Conservation (phyloP, 2,113 vertebrate genomes). For the Charadrius vociferus region DNA sequence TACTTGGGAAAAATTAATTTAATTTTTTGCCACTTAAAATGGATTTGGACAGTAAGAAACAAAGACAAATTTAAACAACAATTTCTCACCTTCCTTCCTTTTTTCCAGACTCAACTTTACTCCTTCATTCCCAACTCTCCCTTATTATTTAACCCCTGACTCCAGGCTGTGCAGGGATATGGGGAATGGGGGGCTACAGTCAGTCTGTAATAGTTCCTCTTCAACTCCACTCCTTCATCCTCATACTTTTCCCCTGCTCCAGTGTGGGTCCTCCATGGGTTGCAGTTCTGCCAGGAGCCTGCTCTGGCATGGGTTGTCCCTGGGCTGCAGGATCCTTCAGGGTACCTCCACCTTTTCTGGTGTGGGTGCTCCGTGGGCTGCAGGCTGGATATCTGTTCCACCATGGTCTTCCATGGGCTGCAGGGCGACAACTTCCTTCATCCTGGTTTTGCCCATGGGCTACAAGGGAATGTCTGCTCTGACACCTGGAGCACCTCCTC, state of each 20-base stretch:
- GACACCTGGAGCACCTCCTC: accelerated
- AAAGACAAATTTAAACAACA: not conserved
- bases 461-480: not conserved
- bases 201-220: not conserved
- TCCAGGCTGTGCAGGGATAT: not conserved
- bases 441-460: not conserved
- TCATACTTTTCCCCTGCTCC: not conserved
- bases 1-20: not conserved
- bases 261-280: not conserved
- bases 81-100: not conserved
- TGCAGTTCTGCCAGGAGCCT: not conserved
- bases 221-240: not conserved
- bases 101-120: not conserved
- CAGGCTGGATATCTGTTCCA: not conserved
- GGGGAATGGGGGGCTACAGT: not conserved
- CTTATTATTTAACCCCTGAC: not conserved
- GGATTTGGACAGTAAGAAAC: not conserved
- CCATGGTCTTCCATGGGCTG: not conserved
- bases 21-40: not conserved
- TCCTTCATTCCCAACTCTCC: not conserved
- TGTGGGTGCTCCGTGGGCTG: accelerated
- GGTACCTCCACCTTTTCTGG: not conserved
- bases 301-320: not conserved
- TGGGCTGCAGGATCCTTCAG: not conserved
- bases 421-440: accelerated